Conservation (phyloP, 2,888 invertebrate genomes). For the Polia nebulosa region DNA sequence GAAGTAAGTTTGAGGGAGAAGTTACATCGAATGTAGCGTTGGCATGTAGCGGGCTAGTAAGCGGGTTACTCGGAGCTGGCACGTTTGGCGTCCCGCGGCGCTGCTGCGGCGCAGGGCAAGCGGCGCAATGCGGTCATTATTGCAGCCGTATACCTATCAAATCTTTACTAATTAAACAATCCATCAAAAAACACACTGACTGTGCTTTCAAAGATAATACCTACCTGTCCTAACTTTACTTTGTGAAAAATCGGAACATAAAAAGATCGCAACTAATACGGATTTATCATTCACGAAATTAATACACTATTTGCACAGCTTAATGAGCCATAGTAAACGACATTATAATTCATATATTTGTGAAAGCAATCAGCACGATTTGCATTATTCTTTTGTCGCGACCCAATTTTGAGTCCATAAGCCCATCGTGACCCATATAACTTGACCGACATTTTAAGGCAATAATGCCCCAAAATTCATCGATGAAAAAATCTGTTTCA, state of each 20-base stretch:
- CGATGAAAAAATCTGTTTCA: constrained; percentile 18
- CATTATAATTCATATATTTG: constrained; percentile 17
- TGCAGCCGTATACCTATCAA: constrained; percentile 64
- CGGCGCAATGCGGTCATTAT: constrained; percentile 81
- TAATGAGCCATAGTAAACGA: constrained; percentile 6
- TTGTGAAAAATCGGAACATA: neutral
- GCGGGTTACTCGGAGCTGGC: constrained; percentile 45
- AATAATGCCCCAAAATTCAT: constrained; percentile 24
- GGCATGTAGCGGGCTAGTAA: constrained; percentile 37
- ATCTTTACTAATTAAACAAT: constrained; percentile 34
- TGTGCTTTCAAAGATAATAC: constrained; percentile 1
- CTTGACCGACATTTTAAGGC: constrained; percentile 48
- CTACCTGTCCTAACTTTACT: neutral
- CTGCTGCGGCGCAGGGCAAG: constrained; percentile 54
- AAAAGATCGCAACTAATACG: neutral
- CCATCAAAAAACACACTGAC: constrained; percentile 12
- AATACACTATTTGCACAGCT: neutral
- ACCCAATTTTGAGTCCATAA: constrained; percentile 43
- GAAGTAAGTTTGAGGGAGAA: constrained; percentile 50
- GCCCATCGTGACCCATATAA: constrained; percentile 57
- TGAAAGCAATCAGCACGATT: constrained; percentile 40
- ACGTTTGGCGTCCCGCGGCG: no score
- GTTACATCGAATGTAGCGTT: constrained; percentile 37
- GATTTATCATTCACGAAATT: neutral
- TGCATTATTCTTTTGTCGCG: constrained; percentile 36